Conservation (phyloP, 2,113 vertebrate species). For the Oreochromis spilurus region DNA sequence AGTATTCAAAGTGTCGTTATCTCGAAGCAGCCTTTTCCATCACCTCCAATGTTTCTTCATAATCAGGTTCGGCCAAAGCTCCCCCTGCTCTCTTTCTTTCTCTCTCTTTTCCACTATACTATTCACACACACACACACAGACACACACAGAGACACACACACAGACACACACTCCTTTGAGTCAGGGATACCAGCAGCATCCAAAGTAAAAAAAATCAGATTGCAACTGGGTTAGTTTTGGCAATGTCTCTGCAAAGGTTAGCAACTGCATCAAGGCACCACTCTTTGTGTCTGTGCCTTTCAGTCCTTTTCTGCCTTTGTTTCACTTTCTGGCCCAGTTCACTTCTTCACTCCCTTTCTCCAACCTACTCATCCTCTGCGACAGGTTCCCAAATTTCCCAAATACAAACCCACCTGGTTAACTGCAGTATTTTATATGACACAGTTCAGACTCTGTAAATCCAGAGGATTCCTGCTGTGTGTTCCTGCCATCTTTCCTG, state of each 20-base stretch:
- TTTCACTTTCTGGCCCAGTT: background rate
- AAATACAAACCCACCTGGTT: background rate
- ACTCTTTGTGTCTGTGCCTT: background rate
- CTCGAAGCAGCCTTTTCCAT: conserved; percentile 24
- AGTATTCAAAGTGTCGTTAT: conserved; percentile 39
- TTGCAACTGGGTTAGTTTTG: background rate
- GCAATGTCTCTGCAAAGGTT: background rate
- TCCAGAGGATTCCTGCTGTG: background rate
- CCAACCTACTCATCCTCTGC: background rate
- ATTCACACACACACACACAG: background rate
- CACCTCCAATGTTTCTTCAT: conserved; percentile 18
- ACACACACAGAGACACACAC: background rate
- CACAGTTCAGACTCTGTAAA: background rate
- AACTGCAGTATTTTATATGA: background rate
- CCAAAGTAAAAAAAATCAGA: background rate
- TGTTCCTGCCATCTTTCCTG: background rate
- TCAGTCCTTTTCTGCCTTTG: background rate
- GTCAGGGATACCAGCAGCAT: background rate
- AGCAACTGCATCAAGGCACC: background rate
- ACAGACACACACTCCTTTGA: background rate
- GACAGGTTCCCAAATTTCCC: background rate
- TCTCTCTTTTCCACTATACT: background rate
- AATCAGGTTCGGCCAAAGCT: conserved; percentile 8
- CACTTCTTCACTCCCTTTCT: background rate
- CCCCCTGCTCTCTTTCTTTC: background rate